A percentile compares a stretch with the other conserved stretches of the same genome.
Conservation (phyloP, 2,113 vertebrate genomes). For the Arvicanthis niloticus region DNA sequence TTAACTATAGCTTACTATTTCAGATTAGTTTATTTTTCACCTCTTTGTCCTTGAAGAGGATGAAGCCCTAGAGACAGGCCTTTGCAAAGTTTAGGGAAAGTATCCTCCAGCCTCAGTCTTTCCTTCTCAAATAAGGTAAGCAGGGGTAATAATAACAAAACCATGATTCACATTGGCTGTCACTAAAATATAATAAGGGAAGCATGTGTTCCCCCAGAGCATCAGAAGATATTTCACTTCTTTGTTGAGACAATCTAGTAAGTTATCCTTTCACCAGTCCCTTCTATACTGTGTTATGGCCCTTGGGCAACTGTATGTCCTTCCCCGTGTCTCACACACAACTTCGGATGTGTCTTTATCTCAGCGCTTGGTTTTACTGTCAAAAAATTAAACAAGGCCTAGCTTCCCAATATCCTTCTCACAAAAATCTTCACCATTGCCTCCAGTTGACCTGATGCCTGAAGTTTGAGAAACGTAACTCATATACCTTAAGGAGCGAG, state of each 20-base stretch:
- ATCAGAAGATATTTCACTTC: neutral
- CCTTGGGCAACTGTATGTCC: neutral
- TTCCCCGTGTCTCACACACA: neutral
- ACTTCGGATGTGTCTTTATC: neutral
- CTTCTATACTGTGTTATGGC: neutral
- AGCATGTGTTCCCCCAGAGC: neutral
- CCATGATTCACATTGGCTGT: neutral
- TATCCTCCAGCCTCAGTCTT: neutral
- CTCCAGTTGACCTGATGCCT: neutral
- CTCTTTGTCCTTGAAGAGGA: neutral
- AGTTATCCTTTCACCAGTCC: neutral
- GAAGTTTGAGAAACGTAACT: neutral
- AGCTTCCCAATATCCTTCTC: neutral
- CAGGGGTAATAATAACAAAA: constrained; percentile 17
- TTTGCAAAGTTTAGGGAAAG: neutral
- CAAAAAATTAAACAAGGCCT: fast-evolving
- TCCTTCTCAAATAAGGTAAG: neutral
- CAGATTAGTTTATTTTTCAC: neutral
- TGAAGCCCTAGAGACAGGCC: neutral
- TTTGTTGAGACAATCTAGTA: neutral
- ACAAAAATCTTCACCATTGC: neutral
- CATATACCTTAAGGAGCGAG: neutral
- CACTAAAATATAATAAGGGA: neutral
- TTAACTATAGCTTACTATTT: neutral
- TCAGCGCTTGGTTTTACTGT: neutral